Conservation (phyloP, 2,888 invertebrate genomes). For the Drosophila infuscata region DNA sequence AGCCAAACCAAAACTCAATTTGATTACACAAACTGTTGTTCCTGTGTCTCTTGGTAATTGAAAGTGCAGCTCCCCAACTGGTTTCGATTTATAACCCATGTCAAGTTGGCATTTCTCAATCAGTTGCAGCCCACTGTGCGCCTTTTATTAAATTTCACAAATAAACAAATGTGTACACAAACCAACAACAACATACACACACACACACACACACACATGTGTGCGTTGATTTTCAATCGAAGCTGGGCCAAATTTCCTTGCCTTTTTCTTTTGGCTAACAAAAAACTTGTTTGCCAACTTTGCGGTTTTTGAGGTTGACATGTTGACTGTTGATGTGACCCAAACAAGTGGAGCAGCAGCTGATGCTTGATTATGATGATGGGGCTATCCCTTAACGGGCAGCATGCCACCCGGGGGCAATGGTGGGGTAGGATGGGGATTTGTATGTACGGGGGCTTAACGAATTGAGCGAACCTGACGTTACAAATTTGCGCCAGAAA, state of each 20-base stretch:
- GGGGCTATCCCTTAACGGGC: conserved; percentile 22
- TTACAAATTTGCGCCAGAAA: conserved; percentile 64
- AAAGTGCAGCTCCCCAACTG: conserved; percentile 2
- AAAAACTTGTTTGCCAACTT: conserved; percentile 78
- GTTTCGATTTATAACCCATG: conserved; percentile 44
- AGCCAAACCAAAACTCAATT: conserved; percentile 43
- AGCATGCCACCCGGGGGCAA: neutral
- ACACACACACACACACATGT: conserved; percentile 17
- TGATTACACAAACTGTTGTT: conserved; percentile 42
- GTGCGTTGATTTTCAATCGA: conserved; percentile 77
- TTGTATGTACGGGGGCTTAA: conserved; percentile 16
- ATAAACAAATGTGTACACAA: conserved; percentile 52
- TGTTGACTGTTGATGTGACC: conserved; percentile 78
- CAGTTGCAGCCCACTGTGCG: conserved; percentile 66
- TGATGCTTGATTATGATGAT: conserved; percentile 72
- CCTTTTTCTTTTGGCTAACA: conserved; percentile 38
- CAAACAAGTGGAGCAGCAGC: conserved; percentile 73
- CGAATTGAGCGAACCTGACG: conserved; percentile 57
- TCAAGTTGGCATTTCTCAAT: conserved; percentile 58
- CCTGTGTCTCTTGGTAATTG: conserved; percentile 6
- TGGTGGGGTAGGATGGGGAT: neutral
- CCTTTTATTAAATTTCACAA: conserved; percentile 69
- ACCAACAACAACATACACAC: conserved; percentile 23
- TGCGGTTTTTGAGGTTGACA: conserved; percentile 81
- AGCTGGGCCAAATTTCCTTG: conserved; percentile 60